Conservation (phyloP, 2,113 vertebrate genomes). For the Paradoxurus hermaphroditus region DNA sequence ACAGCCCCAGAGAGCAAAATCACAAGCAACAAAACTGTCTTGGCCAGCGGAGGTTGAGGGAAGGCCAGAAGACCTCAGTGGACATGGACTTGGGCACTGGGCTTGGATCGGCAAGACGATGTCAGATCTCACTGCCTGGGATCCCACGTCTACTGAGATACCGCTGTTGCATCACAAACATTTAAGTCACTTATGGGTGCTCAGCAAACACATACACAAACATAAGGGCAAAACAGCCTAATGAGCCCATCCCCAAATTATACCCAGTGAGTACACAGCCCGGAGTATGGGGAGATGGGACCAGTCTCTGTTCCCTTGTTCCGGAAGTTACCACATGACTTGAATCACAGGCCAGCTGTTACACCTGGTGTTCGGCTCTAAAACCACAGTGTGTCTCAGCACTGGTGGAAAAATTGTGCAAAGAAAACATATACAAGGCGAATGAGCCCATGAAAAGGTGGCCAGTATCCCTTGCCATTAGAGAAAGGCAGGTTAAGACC, state of each 20-base stretch:
- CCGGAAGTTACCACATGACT: background rate
- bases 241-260: background rate
- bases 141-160: background rate
- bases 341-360: background rate
- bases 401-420: background rate
- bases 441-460: background rate
- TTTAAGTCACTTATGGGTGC: background rate
- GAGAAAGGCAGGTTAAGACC: background rate
- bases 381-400: background rate
- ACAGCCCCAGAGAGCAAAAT: background rate
- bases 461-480: background rate
- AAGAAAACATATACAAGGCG: background rate
- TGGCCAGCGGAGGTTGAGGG: background rate
- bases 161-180: too few species aligned
- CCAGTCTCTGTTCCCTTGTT: background rate
- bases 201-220: background rate
- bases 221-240: fast-evolving
- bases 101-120: background rate
- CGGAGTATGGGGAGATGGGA: fast-evolving
- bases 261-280: background rate
- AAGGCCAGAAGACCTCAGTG: background rate
- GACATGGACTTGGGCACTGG: background rate
- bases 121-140: background rate
- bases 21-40: background rate
- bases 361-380: background rate